Conservation (phyloP, 2,888 invertebrate genomes). For the Trypoxylon attenuatum region DNA sequence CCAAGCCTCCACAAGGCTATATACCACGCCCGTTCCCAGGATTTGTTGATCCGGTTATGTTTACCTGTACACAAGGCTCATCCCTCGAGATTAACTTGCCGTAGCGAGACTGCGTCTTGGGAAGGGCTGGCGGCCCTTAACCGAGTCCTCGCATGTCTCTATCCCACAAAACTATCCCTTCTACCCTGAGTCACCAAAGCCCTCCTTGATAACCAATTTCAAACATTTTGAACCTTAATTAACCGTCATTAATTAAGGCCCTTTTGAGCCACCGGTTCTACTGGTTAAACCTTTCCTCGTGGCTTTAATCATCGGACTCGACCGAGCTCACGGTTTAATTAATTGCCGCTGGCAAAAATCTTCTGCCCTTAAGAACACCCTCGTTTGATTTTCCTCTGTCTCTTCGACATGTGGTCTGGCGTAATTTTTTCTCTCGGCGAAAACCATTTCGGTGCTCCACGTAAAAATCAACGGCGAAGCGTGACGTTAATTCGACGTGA, state of each 20-base stretch:
- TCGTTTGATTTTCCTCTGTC: no score
- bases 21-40: slow-evolving; percentile 16
- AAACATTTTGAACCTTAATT: slow-evolving; percentile 25
- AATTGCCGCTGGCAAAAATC: background rate
- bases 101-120: slow-evolving; percentile 9
- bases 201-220: slow-evolving; percentile 25
- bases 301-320: background rate
- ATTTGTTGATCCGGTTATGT: slow-evolving; percentile 46
- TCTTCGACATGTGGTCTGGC: no score
- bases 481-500: background rate
- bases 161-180: no score
- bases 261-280: slow-evolving; percentile 5
- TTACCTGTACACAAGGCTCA: slow-evolving; percentile 37
- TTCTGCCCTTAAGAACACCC: no score
- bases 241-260: slow-evolving; percentile 28
- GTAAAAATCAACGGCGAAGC: background rate
- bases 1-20: slow-evolving; percentile 3
- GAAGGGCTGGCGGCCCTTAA: background rate
- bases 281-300: background rate
- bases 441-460: no score
- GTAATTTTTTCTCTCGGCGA: no score
- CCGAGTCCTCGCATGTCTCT: background rate
- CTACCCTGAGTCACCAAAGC: background rate
- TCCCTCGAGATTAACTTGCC: slow-evolving; percentile 37
- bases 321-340: slow-evolving; percentile 12